Conservation (phyloP, 2,797 vertebrate species). For the Melanotaenia pygmaea region DNA sequence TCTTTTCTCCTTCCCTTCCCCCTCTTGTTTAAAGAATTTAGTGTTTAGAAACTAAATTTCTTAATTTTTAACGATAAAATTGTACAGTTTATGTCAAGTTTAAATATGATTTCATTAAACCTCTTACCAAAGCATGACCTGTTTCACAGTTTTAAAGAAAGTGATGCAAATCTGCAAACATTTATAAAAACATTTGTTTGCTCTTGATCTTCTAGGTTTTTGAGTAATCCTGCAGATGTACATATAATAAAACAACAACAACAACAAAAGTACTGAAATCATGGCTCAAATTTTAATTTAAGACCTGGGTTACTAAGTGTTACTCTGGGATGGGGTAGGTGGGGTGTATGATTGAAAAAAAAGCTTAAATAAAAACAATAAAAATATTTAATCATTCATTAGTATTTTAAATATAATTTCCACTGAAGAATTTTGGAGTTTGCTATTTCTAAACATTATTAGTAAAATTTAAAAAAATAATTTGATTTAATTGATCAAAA, state of each 20-base stretch:
- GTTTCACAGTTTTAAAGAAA: not conserved
- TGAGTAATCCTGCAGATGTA: not conserved
- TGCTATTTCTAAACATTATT: not conserved
- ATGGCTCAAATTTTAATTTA: not conserved
- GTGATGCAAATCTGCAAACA: not conserved
- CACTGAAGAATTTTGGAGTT: slow-evolving; percentile 2
- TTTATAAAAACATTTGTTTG: not conserved
- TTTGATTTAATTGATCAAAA: slow-evolving; percentile 1
- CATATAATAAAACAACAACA: not conserved
- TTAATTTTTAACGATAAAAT: not conserved
- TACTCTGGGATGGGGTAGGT: not conserved
- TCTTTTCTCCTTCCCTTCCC: not conserved
- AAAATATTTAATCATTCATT: slow-evolving; percentile 14
- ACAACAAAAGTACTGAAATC: not conserved
- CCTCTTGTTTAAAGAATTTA: not conserved
- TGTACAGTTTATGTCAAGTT: not conserved
- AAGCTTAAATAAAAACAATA: slow-evolving; percentile 7
- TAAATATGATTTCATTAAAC: not conserved
- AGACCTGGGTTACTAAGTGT: not conserved
- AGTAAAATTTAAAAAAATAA: not conserved
- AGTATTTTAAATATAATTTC: not conserved
- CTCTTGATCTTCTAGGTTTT: not conserved
- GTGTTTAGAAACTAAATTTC: not conserved
- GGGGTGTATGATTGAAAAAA: slow-evolving; percentile 4
- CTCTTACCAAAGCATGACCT: not conserved